These are phyloP conservation scores for Oligia fasciuncula DNA, from an alignment of 2,888 invertebrate genomes.

Conservation along the genomic window DNA sequence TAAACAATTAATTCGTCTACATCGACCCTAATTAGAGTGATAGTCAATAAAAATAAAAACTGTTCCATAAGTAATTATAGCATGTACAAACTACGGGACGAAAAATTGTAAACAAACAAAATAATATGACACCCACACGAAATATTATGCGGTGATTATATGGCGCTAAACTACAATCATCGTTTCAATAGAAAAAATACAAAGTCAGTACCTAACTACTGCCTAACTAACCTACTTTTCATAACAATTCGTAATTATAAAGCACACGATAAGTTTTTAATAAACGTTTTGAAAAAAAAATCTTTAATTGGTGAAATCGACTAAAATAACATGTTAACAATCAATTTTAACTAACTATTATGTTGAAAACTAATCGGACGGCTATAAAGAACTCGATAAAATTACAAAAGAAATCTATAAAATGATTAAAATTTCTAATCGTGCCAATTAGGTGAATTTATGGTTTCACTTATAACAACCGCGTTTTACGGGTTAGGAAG, in stretches of 20 bases:
- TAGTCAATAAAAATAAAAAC: conserved; percentile 45
- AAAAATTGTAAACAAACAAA: conserved; percentile 51
- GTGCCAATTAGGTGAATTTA: conserved; percentile 88
- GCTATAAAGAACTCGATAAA: conserved; percentile 86
- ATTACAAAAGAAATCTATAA: conserved; percentile 89
- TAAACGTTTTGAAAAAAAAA: conserved; percentile 63
- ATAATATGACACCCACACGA: conserved; percentile 53
- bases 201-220: conserved; percentile 50
- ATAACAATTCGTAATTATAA: conserved; percentile 71
- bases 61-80: conserved; percentile 57
- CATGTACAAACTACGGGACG: conserved; percentile 28
- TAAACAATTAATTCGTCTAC: conserved; percentile 43
- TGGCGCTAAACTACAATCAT: conserved; percentile 58
- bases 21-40: conserved; percentile 42
- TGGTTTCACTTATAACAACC: conserved; percentile 77
- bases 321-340: conserved; percentile 85
- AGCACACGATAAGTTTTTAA: conserved; percentile 70
- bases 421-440: conserved; percentile 88
- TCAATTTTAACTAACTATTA: conserved; percentile 86
- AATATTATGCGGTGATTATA: conserved; percentile 61
- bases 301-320: conserved; percentile 84
- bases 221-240: conserved; percentile 67
- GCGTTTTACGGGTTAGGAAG: conserved; percentile 65
- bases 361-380: conserved; percentile 84
- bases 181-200: conserved; percentile 40